phyloP scores from a whole-genome alignment of 2,888 invertebrate species.

The Agrotis puta region DNA sequence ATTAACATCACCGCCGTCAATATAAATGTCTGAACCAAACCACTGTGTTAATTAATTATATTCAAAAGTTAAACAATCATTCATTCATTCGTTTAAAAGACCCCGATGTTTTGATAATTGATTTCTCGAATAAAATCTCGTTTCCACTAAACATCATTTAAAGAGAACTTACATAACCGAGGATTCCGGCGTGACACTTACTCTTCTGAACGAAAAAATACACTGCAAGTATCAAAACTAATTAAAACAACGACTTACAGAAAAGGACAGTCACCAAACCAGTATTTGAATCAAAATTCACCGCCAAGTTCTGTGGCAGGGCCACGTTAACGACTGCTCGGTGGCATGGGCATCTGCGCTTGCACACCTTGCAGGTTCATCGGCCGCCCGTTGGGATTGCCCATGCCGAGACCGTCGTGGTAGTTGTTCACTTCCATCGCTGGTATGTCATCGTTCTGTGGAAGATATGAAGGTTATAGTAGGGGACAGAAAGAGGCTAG shows the following conservation, averaged over 20 bases:
- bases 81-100: no score
- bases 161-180: no score
- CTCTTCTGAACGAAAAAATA: constrained; percentile 1
- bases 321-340: constrained; percentile 83
- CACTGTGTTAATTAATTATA: no score
- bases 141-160: no score
- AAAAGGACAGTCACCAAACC: constrained; percentile 40
- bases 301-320: constrained; percentile 3
- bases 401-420: constrained; percentile 90
- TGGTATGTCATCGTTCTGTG: constrained; percentile 94
- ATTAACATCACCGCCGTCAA: constrained; percentile 4
- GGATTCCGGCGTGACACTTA: no score
- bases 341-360: constrained; percentile 87
- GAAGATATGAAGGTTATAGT: not conserved
- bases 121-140: not conserved
- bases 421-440: constrained; percentile 94
- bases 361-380: constrained; percentile 89
- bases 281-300: constrained; percentile 35
- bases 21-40: no score
- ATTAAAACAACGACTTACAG: constrained; percentile 2
- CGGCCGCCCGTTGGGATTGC: constrained; percentile 88
- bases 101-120: no score
- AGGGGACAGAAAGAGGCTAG: no score
- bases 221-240: constrained; percentile 35
- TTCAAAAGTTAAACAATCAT: no score